These are phyloP conservation scores for Stenichneumon culpator DNA, from an alignment of 2,888 invertebrate species.

Conservation along the genomic window DNA sequence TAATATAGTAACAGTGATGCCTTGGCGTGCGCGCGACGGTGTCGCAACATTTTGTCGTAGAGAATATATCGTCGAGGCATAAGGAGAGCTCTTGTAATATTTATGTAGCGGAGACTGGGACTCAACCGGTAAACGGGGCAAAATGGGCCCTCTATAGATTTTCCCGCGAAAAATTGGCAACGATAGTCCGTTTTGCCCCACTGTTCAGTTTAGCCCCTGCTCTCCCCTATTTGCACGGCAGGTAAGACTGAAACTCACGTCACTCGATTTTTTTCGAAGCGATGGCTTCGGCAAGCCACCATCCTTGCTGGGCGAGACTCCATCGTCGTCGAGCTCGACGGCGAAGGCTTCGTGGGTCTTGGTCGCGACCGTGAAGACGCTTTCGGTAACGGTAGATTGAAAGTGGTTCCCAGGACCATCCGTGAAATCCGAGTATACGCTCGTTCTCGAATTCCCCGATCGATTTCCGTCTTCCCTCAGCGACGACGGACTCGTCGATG, in stretches of 20 bases:
- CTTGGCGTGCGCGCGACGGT: conserved; percentile 37
- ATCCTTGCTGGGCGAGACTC: conserved; percentile 63
- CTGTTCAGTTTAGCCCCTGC: too few species aligned
- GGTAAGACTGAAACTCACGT: conserved; percentile 67
- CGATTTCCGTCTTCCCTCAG: conserved; percentile 65
- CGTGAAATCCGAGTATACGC: conserved; percentile 63
- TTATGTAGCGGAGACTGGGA: too few species aligned
- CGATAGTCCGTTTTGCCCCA: too few species aligned
- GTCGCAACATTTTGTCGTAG: conserved; percentile 40
- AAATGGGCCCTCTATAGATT: too few species aligned
- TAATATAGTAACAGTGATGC: conserved; percentile 41
- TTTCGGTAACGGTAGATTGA: conserved; percentile 69
- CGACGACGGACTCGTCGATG: conserved; percentile 54
- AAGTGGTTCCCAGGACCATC: conserved; percentile 69
- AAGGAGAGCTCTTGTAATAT: background rate
- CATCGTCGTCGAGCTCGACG: conserved; percentile 71
- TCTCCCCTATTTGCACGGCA: background rate
- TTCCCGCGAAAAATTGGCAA: too few species aligned
- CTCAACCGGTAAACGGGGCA: too few species aligned
- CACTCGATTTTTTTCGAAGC: conserved; percentile 70
- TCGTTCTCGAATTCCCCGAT: conserved; percentile 65
- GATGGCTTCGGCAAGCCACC: conserved; percentile 66
- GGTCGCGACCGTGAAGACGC: conserved; percentile 56
- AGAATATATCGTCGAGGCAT: conserved; percentile 19
- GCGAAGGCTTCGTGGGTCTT: conserved; percentile 71